These are phyloP conservation scores for Leptopilina myrica DNA, from an alignment of 2,888 invertebrate genomes.

Conservation along the genomic window DNA sequence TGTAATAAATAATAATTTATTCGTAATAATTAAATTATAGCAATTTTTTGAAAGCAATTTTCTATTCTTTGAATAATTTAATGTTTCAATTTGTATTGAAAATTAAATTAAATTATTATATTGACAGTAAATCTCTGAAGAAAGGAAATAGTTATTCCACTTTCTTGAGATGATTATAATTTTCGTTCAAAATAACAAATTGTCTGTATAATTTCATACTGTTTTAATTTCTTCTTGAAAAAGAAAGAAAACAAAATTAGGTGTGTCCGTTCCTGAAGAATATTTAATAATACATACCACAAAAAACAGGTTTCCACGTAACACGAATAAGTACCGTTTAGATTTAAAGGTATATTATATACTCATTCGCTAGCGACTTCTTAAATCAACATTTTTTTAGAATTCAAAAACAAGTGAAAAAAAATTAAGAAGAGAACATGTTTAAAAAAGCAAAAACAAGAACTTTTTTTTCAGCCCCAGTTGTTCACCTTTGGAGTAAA, in stretches of 20 bases:
- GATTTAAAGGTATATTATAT: not conserved
- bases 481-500: not conserved
- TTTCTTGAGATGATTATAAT: conserved; percentile 2
- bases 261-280: conserved; percentile 4
- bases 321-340: not conserved
- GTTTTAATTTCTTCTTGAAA: not conserved
- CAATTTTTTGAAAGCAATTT: not conserved
- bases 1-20: no score
- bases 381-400: not conserved
- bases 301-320: conserved; percentile 12
- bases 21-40: not conserved
- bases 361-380: not conserved
- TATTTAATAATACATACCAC: conserved; percentile 19
- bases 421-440: not conserved
- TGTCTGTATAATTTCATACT: not conserved
- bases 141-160: conserved; percentile 19
- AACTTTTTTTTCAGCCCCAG: not conserved
- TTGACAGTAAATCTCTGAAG: not conserved
- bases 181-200: not conserved
- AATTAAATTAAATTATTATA: no score
- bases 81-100: not conserved
- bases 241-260: not conserved
- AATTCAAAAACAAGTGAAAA: not conserved
- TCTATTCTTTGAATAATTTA: not conserved
- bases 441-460: not conserved